Percentiles rank a stretch among this genome's conserved stretches.
phyloP scores from a whole-genome alignment of 2,888 invertebrate species.

The Sarcophaga rosellei region DNA sequence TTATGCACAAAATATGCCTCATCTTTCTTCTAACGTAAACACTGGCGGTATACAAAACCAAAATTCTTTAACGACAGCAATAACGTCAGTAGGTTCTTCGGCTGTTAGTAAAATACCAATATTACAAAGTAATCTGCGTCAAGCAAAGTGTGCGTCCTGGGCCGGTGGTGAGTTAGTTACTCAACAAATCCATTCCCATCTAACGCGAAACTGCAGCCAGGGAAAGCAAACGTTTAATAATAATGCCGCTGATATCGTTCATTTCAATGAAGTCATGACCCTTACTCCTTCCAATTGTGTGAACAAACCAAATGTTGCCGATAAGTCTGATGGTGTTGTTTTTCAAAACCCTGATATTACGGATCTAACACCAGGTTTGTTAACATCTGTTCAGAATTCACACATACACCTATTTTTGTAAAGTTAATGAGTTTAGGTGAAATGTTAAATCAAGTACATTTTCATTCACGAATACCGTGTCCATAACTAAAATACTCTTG shows the following conservation, averaged over 20 bases:
- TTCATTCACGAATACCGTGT: no score
- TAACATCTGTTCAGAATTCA: slow-evolving; percentile 7
- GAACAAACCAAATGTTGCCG: slow-evolving; percentile 70
- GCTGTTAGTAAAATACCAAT: slow-evolving; percentile 86
- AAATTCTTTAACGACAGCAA: slow-evolving; percentile 20
- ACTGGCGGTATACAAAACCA: slow-evolving; percentile 36
- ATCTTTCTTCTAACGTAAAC: slow-evolving; percentile 2
- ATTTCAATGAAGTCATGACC: slow-evolving; percentile 49
- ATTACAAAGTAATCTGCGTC: slow-evolving; percentile 82
- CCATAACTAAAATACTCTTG: no score
- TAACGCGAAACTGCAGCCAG: slow-evolving; percentile 48
- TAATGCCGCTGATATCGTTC: slow-evolving; percentile 52
- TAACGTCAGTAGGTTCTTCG: slow-evolving; percentile 50
- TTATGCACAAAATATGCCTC: slow-evolving; percentile 31
- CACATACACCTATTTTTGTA: not conserved
- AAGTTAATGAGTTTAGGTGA: not conserved
- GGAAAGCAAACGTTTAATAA: slow-evolving; percentile 45
- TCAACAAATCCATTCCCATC: slow-evolving; percentile 37
- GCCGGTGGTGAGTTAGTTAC: slow-evolving; percentile 82
- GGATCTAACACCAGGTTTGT: slow-evolving; percentile 84
- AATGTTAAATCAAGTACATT: no score
- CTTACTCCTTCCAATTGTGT: slow-evolving; percentile 61
- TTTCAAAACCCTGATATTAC: slow-evolving; percentile 79
- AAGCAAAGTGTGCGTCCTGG: slow-evolving; percentile 89
- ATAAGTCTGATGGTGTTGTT: slow-evolving; percentile 72